phyloP scores from a whole-genome alignment of 2,797 vertebrate species.

The Mus caroli region DNA sequence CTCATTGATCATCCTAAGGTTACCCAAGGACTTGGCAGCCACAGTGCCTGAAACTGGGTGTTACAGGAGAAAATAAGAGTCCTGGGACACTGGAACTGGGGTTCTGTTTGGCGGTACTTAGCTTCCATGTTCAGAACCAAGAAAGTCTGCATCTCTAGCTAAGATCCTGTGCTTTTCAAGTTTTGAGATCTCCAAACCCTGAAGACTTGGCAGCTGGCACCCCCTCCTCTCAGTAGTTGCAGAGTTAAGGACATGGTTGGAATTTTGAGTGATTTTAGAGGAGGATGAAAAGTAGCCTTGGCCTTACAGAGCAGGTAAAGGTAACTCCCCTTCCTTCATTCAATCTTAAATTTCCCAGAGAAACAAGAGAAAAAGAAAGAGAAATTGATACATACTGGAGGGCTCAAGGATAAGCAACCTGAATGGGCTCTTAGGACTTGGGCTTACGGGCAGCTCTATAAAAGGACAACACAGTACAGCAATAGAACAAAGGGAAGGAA shows the following conservation, averaged over 20 bases:
- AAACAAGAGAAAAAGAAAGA: conserved; percentile 8
- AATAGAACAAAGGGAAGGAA: neutral
- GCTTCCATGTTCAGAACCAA: neutral
- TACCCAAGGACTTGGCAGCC: neutral
- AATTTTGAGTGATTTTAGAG: neutral
- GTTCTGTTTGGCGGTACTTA: neutral
- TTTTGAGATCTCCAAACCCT: neutral
- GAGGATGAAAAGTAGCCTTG: conserved; percentile 18
- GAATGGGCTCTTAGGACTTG: neutral
- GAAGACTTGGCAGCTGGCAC: neutral
- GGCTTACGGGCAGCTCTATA: neutral
- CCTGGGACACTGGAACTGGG: neutral
- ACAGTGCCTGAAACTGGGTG: neutral
- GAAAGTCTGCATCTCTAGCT: neutral
- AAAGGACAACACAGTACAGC: neutral
- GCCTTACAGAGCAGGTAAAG: neutral
- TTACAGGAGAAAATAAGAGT: neutral
- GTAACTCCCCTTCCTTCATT: neutral
- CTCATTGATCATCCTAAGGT: neutral
- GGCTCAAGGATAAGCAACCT: neutral
- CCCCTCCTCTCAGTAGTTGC: too few relatives aligned
- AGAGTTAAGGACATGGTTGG: neutral
- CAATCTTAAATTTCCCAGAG: neutral
- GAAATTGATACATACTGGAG: neutral
- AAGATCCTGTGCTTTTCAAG: neutral